phyloP scores from a whole-genome alignment of 1,140 invertebrate species.

The Batillaria attramentaria region DNA sequence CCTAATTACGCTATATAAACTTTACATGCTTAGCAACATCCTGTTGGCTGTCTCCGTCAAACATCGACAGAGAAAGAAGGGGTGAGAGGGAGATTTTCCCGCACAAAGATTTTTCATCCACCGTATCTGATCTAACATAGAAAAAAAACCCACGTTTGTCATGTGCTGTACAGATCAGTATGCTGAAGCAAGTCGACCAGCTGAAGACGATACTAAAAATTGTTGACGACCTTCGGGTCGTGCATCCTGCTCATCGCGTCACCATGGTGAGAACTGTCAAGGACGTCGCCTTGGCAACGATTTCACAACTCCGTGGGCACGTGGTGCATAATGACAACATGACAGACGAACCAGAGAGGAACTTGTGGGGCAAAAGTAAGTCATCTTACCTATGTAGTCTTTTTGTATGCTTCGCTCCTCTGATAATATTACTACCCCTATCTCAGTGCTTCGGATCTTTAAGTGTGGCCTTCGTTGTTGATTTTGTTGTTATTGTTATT shows the following conservation, averaged over 20 bases:
- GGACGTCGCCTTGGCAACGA: conserved; percentile 18
- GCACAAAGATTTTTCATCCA: not conserved
- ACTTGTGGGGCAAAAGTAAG: too few relatives aligned
- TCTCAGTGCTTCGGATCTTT: too few relatives aligned
- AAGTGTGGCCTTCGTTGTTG: too few relatives aligned
- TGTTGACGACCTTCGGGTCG: not conserved
- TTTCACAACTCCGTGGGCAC: not conserved
- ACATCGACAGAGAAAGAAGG: not conserved
- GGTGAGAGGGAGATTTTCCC: not conserved
- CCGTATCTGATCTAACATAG: not conserved
- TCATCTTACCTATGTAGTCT: too few relatives aligned
- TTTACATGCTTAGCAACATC: not conserved
- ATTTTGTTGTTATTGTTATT: too few relatives aligned
- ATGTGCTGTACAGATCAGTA: not conserved
- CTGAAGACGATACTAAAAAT: not conserved
- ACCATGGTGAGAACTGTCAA: conserved; percentile 15
- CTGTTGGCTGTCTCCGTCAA: not conserved
- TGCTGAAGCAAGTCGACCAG: not conserved
- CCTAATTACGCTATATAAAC: not conserved
- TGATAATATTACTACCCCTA: too few relatives aligned
- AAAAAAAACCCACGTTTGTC: not conserved
- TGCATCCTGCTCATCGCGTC: not conserved
- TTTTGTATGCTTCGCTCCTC: too few relatives aligned
- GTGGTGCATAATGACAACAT: too few relatives aligned
- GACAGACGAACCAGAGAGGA: too few relatives aligned